Percentiles rank a stretch among this genome's conserved stretches.
phyloP scores from a whole-genome alignment of 2,113 vertebrate genomes.

The Catagonus wagneri region DNA sequence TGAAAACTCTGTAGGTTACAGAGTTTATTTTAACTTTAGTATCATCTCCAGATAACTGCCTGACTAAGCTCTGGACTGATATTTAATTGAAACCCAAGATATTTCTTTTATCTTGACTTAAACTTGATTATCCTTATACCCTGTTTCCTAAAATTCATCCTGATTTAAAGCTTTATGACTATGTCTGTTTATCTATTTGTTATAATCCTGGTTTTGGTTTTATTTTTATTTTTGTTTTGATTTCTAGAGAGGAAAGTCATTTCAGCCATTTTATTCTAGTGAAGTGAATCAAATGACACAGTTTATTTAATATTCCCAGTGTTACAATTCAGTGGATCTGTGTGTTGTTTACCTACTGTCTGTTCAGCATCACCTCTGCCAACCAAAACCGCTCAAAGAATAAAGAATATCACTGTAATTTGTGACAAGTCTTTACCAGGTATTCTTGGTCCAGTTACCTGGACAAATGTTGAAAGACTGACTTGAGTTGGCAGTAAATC shows the following conservation, averaged over 20 bases:
- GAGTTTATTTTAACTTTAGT: slow-evolving; percentile 56
- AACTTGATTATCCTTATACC: background rate
- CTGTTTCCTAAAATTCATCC: background rate
- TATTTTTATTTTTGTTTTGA: slow-evolving; percentile 57
- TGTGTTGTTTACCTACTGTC: slow-evolving; percentile 72
- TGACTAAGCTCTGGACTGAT: background rate
- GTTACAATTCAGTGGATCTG: slow-evolving; percentile 74
- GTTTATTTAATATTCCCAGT: slow-evolving; percentile 74
- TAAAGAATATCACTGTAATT: slow-evolving; percentile 80
- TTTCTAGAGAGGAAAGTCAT: slow-evolving; percentile 22
- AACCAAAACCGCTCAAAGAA: slow-evolving; percentile 72
- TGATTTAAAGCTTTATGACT: background rate
- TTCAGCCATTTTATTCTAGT: slow-evolving; percentile 54
- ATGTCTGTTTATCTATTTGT: background rate
- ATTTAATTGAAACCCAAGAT: slow-evolving; percentile 36
- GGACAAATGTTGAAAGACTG: slow-evolving; percentile 81
- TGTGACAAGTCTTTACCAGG: slow-evolving; percentile 83
- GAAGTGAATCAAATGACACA: slow-evolving; percentile 56
- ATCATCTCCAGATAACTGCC: background rate
- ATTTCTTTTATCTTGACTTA: slow-evolving; percentile 16
- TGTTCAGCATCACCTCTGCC: slow-evolving; percentile 78
- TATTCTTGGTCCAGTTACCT: slow-evolving; percentile 84
- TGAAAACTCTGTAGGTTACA: background rate
- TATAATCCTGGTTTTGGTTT: background rate
- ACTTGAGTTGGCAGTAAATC: slow-evolving; percentile 85